Evolutionary conservation across 2,888 invertebrate genomes (phyloP), one percentile per base, ranked within the genome.

Genomic region (Melanostoma mellinum): DNA sequence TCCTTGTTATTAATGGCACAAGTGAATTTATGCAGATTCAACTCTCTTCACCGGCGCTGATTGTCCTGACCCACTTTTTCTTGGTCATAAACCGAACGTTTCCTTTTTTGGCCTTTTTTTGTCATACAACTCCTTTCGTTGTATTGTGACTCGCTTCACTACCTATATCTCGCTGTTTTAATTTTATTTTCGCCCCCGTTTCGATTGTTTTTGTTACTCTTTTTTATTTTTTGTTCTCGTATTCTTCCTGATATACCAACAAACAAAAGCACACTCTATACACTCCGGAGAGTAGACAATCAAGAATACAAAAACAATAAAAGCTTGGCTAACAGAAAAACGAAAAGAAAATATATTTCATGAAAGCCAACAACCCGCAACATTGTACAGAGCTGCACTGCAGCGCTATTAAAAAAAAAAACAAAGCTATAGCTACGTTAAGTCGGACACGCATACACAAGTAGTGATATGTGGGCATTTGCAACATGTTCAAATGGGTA

Each of bases 21-120:
- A 77, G 73, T 77, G 77, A 77, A 68, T 77, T 82, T 73, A 82
- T 82, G 72, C 77, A 82, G 68, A 82, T 82, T 77, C 68, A 73
- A 72, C 63, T 72, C 73, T 50, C 61, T 10, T 40, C 60, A 68
- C 68, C 73, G 77, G 44, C 61, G 67, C 63, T 82, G 77, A 82
- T 82, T 82, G 77, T 82, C 50, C 77, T 82, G 81, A 82, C 77
- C 81, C 76, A 77, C 61, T 77, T 82, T 63, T 63, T 73, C 72
- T 77, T 68, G 68, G 77, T 53, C 71, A 81, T 67, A 81, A 81
- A 82, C 61, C 56, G 77, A 77, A 82, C 72, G 77, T 73, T 72
- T 60, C 50, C 38, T 9, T 46, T 56, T 72, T 72, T 67, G 30
- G 44, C 52, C 52, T 50, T 38, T 63, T 48, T 32, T 50, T 69